These are phyloP conservation scores for Clarias fuscus DNA, from an alignment of 2,797 vertebrate genomes.

Conservation along the genomic window DNA sequence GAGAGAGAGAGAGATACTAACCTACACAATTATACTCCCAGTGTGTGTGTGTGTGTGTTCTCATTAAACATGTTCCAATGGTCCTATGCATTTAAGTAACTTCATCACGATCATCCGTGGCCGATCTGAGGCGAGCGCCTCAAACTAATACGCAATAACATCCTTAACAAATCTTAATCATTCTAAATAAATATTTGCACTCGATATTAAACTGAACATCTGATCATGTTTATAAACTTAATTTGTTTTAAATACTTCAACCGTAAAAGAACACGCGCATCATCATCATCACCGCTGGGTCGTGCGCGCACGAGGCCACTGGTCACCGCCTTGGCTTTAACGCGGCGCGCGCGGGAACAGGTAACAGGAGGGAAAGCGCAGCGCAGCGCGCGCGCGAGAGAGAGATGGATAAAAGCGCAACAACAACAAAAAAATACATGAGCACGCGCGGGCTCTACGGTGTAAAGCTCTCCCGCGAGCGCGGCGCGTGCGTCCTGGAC, in stretches of 20 bases:
- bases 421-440: too few species aligned
- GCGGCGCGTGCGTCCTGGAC: not conserved
- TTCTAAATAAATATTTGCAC: not conserved
- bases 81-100: not conserved
- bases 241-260: too few species aligned
- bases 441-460: not conserved
- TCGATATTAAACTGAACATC: not conserved
- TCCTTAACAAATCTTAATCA: not conserved
- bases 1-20: not conserved
- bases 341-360: not conserved
- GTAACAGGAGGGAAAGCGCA: too few species aligned
- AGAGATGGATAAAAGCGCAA: not conserved
- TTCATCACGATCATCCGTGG: not conserved
- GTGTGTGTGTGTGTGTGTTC: not conserved
- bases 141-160: not conserved
- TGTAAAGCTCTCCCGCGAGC: not conserved
- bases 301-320: not conserved
- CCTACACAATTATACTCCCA: not conserved
- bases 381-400: too few species aligned
- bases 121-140: too few species aligned
- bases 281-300: too few species aligned
- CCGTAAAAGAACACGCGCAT: not conserved
- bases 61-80: not conserved
- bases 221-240: not conserved
- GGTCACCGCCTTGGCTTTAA: not conserved